Conservation (phyloP, 2,797 vertebrate species). For the Avahi laniger region DNA sequence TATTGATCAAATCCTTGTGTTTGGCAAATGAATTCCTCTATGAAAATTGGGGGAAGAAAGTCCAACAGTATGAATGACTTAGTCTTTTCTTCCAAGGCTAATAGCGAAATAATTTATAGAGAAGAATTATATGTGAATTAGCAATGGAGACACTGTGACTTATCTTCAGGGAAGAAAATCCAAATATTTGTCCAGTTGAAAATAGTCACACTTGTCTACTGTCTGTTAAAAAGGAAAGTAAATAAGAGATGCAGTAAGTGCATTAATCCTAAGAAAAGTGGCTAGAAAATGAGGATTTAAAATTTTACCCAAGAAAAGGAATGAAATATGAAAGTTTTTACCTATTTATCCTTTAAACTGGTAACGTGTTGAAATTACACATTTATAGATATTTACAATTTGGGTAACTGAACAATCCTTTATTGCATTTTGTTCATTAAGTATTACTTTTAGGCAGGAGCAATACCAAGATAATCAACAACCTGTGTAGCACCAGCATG, state of each 20-base stretch:
- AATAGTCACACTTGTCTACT: constrained; percentile 4
- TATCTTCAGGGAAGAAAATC: constrained; percentile 59
- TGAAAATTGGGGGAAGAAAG: constrained; percentile 71
- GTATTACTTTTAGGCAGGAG: background rate
- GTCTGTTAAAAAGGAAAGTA: background rate
- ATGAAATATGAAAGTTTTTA: background rate
- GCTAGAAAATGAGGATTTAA: constrained; percentile 13
- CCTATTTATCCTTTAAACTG: background rate
- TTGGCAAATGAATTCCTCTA: constrained; percentile 75
- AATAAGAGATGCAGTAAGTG: constrained; percentile 5
- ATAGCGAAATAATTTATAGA: constrained; percentile 79
- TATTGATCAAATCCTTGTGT: constrained; percentile 82
- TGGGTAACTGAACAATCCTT: background rate
- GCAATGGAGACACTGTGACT: constrained; percentile 69
- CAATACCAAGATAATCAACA: background rate
- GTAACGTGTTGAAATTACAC: background rate
- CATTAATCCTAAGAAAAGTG: background rate
- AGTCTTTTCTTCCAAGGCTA: constrained; percentile 79
- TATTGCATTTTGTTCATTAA: background rate
- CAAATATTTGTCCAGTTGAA: constrained; percentile 53
- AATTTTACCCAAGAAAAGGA: background rate
- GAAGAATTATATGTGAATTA: constrained; percentile 74
- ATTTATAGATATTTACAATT: background rate
- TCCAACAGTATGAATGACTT: constrained; percentile 66
- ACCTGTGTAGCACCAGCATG: background rate